Conservation (phyloP, 92 coral and sea anemone genomes). For the Blastomussa wellsi region DNA sequence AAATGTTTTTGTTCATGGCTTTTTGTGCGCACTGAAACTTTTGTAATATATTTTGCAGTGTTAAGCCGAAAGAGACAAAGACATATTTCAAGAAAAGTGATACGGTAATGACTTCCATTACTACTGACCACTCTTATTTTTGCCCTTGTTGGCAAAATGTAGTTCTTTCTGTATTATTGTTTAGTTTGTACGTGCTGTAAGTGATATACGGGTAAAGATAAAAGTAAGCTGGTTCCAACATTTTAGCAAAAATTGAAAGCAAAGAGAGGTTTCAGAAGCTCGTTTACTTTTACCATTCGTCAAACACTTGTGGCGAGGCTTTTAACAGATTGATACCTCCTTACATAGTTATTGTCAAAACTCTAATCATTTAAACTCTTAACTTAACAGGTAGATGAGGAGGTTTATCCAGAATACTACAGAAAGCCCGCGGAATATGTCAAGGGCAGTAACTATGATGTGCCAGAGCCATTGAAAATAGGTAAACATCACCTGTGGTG, state of each 20-base stretch:
- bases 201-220: too few relatives aligned
- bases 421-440: slow-evolving; percentile 91
- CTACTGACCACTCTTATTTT: too few relatives aligned
- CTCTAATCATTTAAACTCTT: background rate
- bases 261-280: background rate
- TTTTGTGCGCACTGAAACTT: background rate
- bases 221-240: too few relatives aligned
- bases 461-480: slow-evolving; percentile 87
- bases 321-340: background rate
- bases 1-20: background rate
- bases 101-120: slow-evolving; percentile 18
- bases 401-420: slow-evolving; percentile 86
- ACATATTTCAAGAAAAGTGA: slow-evolving; percentile 58
- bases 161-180: too few relatives aligned
- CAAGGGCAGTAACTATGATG: slow-evolving; percentile 92
- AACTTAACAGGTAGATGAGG: slow-evolving; percentile 74
- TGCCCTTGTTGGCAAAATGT: too few relatives aligned
- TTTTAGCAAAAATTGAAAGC: too few relatives aligned
- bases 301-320: too few relatives aligned
- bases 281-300: too few relatives aligned
- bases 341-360: background rate
- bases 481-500: slow-evolving; percentile 62
- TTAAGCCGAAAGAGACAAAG: slow-evolving; percentile 62
- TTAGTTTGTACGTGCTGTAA: too few relatives aligned
- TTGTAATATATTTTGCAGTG: slow-evolving; percentile 38